phyloP scores from a whole-genome alignment of 2,797 vertebrate genomes.

The Caiman crocodilus region DNA sequence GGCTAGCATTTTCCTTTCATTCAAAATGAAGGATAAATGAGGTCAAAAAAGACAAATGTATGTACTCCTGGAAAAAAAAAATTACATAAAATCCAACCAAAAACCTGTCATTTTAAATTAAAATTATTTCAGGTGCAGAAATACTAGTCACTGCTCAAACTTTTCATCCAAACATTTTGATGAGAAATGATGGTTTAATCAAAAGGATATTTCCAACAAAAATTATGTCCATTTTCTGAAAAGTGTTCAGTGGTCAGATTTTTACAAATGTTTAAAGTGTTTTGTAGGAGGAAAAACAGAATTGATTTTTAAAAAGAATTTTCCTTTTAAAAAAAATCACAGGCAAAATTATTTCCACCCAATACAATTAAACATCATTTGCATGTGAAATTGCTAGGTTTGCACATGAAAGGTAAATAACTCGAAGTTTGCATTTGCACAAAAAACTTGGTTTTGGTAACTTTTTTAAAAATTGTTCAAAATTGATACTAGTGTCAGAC shows the following conservation, averaged over 20 bases:
- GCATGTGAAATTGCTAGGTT: neutral
- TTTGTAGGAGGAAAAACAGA: neutral
- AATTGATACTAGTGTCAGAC: neutral
- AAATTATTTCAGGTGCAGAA: too few relatives aligned
- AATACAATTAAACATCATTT: neutral
- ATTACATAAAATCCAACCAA: too few relatives aligned
- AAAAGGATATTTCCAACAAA: too few relatives aligned
- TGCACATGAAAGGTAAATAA: neutral
- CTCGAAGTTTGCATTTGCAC: neutral
- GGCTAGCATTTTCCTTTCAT: neutral
- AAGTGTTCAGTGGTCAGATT: too few relatives aligned
- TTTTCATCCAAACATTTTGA: too few relatives aligned
- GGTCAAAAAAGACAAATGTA: neutral
- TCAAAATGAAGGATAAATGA: constrained; percentile 11
- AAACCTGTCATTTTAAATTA: too few relatives aligned
- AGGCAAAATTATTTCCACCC: neutral
- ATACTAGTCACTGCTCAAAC: too few relatives aligned
- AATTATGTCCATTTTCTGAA: too few relatives aligned
- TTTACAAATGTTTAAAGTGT: too few relatives aligned
- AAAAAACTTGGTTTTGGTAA: too few relatives aligned
- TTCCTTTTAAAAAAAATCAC: neutral
- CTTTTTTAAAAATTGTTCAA: neutral
- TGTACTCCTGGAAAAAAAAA: too few relatives aligned
- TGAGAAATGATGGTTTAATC: too few relatives aligned
- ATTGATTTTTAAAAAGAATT: neutral